Conservation (phyloP, 1,140 invertebrate genomes). For the Brachionus paranguensis region DNA sequence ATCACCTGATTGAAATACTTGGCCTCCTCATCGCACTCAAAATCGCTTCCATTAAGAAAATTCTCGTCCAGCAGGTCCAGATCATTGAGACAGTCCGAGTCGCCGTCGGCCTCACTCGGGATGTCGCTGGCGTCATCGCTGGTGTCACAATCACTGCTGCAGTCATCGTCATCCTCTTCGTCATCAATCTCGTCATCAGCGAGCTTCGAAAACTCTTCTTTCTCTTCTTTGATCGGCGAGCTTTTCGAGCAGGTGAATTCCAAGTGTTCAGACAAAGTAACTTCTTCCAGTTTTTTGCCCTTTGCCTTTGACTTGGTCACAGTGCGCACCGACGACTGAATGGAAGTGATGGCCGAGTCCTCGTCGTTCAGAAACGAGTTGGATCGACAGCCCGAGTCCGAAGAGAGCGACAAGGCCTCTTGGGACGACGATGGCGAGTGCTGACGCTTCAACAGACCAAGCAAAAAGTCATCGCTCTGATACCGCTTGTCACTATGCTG, state of each 20-base stretch:
- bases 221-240: constrained; percentile 3
- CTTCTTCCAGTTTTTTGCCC: not conserved
- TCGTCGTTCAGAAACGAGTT: constrained; percentile 32
- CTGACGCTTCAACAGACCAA: not conserved
- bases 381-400: constrained; percentile 34
- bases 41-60: not conserved
- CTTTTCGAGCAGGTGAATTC: constrained; percentile 36
- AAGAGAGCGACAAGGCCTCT: constrained; percentile 2
- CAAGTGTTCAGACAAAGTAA: constrained; percentile 26
- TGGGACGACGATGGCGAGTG: not conserved
- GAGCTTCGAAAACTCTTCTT: constrained; percentile 15
- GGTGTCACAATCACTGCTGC: constrained; percentile 34
- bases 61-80: constrained; percentile 9
- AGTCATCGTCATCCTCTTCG: constrained; percentile 29
- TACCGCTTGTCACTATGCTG: not conserved
- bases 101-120: constrained; percentile 7
- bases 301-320: constrained; percentile 7
- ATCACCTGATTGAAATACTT: constrained; percentile 15
- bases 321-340: constrained; percentile 7
- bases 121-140: constrained; percentile 29
- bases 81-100: constrained; percentile 27
- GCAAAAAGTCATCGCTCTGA: not conserved
- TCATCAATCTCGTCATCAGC: not conserved
- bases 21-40: not conserved
- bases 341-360: constrained; percentile 1